Conservation (phyloP, 2,888 invertebrate genomes). For the Synergus umbraculus region DNA sequence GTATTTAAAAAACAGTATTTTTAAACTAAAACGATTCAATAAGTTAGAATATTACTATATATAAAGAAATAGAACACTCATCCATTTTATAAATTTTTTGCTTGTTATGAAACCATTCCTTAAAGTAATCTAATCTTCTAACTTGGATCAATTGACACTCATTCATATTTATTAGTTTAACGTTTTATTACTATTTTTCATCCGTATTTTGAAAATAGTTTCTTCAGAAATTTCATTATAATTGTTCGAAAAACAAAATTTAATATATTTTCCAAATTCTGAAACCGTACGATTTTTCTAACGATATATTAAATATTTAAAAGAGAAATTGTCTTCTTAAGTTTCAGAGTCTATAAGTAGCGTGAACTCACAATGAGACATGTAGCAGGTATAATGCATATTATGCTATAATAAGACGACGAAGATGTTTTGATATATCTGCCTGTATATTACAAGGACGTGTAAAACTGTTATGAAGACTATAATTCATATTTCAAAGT, state of each 20-base stretch:
- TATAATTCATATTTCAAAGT: background rate
- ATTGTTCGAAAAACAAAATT: too few species aligned
- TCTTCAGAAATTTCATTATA: background rate
- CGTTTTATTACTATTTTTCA: background rate
- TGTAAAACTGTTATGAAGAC: background rate
- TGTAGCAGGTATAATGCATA: background rate
- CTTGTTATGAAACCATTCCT: background rate
- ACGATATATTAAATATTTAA: background rate
- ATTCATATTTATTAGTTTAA: background rate
- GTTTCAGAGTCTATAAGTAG: background rate
- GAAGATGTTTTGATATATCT: background rate
- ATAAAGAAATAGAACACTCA: background rate
- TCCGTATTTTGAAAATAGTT: background rate
- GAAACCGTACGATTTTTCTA: background rate
- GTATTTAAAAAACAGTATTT: background rate
- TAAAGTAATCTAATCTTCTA: background rate
- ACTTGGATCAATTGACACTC: background rate
- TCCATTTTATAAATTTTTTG: background rate
- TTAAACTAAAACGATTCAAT: background rate
- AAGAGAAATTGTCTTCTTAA: background rate
- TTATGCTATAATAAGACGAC: conserved; percentile 21
- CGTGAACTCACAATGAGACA: background rate
- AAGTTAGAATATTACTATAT: too few species aligned
- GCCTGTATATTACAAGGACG: background rate
- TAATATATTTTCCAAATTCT: background rate